Evolutionary conservation across 1,140 invertebrate species (phyloP), one percentile per base, ranked within the genome.

Genomic region (Pseudobourletiella spinata): DNA sequence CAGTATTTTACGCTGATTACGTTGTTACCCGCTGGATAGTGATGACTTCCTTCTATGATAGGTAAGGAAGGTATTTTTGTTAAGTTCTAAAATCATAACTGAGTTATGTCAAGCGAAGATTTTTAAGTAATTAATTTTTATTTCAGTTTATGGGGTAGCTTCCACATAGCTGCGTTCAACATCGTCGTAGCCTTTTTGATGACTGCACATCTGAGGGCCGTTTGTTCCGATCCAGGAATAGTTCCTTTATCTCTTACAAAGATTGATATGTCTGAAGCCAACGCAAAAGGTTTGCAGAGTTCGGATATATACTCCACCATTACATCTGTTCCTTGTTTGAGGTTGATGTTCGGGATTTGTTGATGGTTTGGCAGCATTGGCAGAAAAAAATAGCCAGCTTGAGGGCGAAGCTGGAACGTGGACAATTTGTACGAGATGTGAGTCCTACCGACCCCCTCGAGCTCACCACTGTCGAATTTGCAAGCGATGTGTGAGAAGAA

Each of bases 391-490:
- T 2, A 57, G 39, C 20, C 43, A 58, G 20, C 44, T 32, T 15
- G 44, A 62, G 26, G 64, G 73, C 11, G 80, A 82, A 55, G 83
- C 82, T 73, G 32, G 32, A 39, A 87, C 91, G 69, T 93, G 89
- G 89, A 91, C 87, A 29, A 82, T 90, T 11, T 95, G 91, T n/a
- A 11, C 32, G 32, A 8, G 32, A 8, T 95, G 91, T 73, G 86
- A 89, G 76, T 87, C 85, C 6, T 91, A 88, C 72, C 77, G 89
- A 56, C 91, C 91, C 29, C 87, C 87, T n/a, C 75, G 87, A 68
- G 88, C 90, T 32, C 89, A 93, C 76, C 91, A 95, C 74, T 95
- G 91, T 76, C 79, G 89, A 63, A 87, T 92, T 71, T 95, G 91
- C 74, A 83, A 88, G 71, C 80, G 89, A 60, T 95, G 91, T 74